Base-by-base conservation (phyloP, 2,113 vertebrate species). In the Corythornis cristatus region DNA sequence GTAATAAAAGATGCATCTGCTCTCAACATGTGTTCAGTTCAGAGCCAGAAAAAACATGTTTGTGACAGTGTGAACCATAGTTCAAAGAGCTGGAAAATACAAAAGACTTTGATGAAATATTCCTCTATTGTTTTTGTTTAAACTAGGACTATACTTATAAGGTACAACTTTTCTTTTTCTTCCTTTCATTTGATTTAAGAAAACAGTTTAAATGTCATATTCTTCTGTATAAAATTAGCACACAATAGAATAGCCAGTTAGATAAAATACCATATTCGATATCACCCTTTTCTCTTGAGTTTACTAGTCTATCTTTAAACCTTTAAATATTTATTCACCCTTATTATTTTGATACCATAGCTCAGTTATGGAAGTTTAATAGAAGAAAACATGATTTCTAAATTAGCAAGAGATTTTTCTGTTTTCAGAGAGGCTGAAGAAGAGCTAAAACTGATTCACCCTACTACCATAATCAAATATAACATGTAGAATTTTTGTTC, bases 1-100 rank as follows among this genome's bases (percentile, higher is more conserved):
- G 40, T 89, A 94, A 92, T 62, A 85, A 93, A 89, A 87, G 74
- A 95, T 88, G 29, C 65, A 90, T 88, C 84, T 81, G 25, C 54
- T 74, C 68, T 76, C 64, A 83, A 79, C 37, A 75, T 84, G 68
- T 86, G 42, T 89, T 92, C 88, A 53, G n/a, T 8, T 77, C 64
- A 92, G 26, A 90, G 78, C 78, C 91, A 96, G 81, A 87, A 93
- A 92, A 96, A 96, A 93, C 60, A 80, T 76, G 43, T 71, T 74
- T 42, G n/a, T 91, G 93, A 93, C 90, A 95, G 65, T 78, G 43
- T 89, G 90, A 93, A 72, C 48, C 45, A 31, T 5, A 94, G 84
- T 92, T 97, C 88, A 96, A 96, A 96, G 94, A 92, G 50, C 31
- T 89, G 76, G 74, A 95, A 96, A 96, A 93, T 80, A 82, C 60